phyloP scores from a whole-genome alignment of 2,113 vertebrate species.

The Chlorodrepanis virens region DNA sequence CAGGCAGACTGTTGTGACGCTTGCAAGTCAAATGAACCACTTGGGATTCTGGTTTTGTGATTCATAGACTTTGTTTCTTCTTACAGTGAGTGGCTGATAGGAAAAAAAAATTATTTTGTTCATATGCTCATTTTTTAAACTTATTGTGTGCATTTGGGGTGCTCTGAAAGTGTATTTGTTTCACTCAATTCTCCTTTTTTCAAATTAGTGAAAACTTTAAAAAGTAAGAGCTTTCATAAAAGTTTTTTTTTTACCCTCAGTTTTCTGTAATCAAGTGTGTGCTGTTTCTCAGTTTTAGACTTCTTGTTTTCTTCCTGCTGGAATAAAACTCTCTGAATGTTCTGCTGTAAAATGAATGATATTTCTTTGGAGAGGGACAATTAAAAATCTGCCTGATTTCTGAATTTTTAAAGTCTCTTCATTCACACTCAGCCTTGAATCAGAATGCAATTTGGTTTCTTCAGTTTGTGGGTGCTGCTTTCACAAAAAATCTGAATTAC shows the following conservation, averaged over 20 bases:
- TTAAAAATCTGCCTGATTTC: not conserved
- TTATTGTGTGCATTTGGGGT: not conserved
- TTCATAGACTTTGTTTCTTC: constrained; percentile 4
- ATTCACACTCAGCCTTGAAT: not conserved
- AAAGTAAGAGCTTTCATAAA: not conserved
- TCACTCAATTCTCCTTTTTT: not conserved
- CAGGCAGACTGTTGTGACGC: not conserved
- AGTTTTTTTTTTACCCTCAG: not conserved
- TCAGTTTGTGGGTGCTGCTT: not conserved
- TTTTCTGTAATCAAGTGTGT: not conserved
- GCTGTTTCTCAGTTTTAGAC: not conserved
- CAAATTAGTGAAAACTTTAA: not conserved
- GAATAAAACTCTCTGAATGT: not conserved
- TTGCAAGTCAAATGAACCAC: constrained; percentile 17
- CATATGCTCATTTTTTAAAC: not conserved
- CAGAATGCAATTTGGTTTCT: not conserved
- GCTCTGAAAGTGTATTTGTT: not conserved
- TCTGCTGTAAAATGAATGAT: not conserved
- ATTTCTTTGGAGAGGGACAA: not conserved
- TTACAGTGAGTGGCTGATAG: not conserved
- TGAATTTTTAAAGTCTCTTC: not conserved
- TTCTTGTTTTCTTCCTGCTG: not conserved
- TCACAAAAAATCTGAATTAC: not conserved
- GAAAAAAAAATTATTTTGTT: constrained; percentile 27
- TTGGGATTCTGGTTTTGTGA: constrained; percentile 42